phyloP scores from a whole-genome alignment of 2,888 invertebrate species.

The Orthosia gracilis region DNA sequence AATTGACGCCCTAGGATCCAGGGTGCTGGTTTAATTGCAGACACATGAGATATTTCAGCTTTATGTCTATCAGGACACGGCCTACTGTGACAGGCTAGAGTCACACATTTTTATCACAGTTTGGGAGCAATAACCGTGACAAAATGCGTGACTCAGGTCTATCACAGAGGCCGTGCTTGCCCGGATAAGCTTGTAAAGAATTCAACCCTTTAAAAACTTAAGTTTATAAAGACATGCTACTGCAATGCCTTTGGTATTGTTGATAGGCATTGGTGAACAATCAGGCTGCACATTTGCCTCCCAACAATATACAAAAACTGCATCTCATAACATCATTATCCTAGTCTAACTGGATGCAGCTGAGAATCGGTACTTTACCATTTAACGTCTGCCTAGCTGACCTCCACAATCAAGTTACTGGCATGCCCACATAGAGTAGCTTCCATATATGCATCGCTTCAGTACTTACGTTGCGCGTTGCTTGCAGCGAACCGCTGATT shows the following conservation, averaged over 20 bases:
- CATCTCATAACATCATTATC: background rate
- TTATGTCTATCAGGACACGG: background rate
- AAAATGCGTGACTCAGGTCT: no score
- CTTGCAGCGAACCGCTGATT: conserved; percentile 86
- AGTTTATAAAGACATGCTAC: background rate
- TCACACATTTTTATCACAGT: no score
- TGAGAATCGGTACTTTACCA: background rate
- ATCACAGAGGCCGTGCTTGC: no score
- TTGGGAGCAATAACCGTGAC: no score
- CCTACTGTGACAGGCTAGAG: no score
- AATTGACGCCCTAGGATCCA: background rate
- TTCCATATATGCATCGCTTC: conserved; percentile 46
- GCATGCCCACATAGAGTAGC: conserved; percentile 7
- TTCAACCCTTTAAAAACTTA: no score
- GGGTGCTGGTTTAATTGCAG: background rate
- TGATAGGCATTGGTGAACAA: background rate
- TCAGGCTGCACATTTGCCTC: background rate
- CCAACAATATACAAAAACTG: background rate
- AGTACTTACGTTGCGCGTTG: conserved; percentile 56
- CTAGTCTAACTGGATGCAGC: background rate
- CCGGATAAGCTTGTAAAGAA: no score
- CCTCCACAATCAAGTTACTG: background rate
- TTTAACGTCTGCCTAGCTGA: background rate
- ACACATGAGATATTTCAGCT: background rate
- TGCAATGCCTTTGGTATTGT: background rate